Conservation (phyloP, 2,113 vertebrate species). For the Elachura formosa region DNA sequence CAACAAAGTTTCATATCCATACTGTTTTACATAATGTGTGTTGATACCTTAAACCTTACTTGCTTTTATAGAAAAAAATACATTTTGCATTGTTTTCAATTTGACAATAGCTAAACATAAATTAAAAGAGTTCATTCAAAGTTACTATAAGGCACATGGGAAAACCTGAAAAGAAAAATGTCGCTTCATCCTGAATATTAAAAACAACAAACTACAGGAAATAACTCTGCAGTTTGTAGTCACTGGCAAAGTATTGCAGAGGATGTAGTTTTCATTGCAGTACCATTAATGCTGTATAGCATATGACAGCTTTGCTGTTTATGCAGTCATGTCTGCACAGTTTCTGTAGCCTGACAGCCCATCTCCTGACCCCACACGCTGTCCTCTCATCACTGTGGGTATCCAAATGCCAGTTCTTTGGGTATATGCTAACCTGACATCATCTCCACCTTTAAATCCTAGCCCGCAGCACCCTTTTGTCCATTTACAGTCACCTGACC, state of each 20-base stretch:
- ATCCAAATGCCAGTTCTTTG: not conserved
- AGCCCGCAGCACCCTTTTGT: not conserved
- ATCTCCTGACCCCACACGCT: not conserved
- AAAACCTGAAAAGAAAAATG: not conserved
- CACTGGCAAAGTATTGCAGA: not conserved
- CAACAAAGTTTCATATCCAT: not conserved
- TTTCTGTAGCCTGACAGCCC: not conserved
- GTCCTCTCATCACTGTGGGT: not conserved
- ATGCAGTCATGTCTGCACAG: rapidly evolving
- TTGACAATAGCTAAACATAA: not conserved
- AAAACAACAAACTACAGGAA: not conserved
- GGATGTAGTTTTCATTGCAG: not conserved
- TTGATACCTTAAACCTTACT: not conserved
- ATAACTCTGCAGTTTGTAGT: not conserved
- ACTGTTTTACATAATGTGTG: not conserved
- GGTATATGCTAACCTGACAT: too few relatives aligned
- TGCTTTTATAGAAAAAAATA: not conserved
- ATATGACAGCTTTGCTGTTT: not conserved
- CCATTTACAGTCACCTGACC: not conserved
- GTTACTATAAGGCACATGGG: not conserved
- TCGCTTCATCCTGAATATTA: not conserved
- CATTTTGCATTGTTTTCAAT: not conserved
- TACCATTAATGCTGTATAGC: not conserved
- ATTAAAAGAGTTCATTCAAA: not conserved
- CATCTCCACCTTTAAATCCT: not conserved